phyloP scores from a whole-genome alignment of 2,113 vertebrate species.

The Microcebus murinus region DNA sequence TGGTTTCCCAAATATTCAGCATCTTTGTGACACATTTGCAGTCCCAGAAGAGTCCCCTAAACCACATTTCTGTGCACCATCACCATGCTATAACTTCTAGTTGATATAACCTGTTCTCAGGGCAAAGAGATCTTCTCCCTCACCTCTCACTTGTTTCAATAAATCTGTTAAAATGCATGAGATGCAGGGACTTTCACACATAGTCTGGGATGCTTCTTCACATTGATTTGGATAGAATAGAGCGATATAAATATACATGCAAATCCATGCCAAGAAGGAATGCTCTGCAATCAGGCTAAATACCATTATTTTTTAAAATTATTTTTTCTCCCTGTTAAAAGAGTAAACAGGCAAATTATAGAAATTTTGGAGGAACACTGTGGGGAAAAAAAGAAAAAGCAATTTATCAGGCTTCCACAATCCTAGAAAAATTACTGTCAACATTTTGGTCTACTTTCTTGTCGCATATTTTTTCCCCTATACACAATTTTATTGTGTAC shows the following conservation, averaged over 20 bases:
- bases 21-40: background rate
- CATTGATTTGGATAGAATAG: conserved; percentile 32
- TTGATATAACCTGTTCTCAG: conserved; percentile 52
- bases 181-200: conserved; percentile 26
- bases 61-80: background rate
- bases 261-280: conserved; percentile 21
- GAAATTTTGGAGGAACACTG: background rate
- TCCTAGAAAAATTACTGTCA: conserved; percentile 14
- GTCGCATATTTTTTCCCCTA: background rate
- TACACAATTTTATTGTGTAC: background rate
- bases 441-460: conserved; percentile 28
- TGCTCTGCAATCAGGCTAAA: conserved; percentile 37
- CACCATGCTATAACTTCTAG: background rate
- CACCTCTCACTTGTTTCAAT: conserved; percentile 50
- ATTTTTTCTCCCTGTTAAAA: conserved; percentile 39
- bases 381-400: conserved; percentile 3
- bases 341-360: conserved; percentile 7
- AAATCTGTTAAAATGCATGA: conserved; percentile 68
- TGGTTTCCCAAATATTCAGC: conserved; percentile 4
- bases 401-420: background rate
- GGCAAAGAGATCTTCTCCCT: conserved; percentile 38
- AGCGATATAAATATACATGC: conserved; percentile 54
- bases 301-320: conserved; percentile 10
- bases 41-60: background rate
- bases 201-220: background rate